These are phyloP conservation scores for Drosophila tanythrix DNA, from an alignment of 2,888 invertebrate genomes.

Conservation along the genomic window DNA sequence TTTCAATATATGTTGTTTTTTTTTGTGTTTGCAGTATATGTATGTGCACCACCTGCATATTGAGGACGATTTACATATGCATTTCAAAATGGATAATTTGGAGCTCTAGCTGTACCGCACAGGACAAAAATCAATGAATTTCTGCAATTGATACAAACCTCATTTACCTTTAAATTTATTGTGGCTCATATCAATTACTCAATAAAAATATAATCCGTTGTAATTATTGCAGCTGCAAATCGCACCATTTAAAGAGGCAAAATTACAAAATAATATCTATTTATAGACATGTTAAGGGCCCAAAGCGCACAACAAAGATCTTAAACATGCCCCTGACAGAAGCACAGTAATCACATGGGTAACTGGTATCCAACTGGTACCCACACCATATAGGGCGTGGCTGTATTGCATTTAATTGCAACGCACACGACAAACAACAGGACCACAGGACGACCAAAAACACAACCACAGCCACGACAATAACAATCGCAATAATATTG, in stretches of 20 bases:
- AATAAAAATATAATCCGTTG: neutral
- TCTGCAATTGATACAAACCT: neutral
- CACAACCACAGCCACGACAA: constrained; percentile 23
- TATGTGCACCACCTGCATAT: constrained; percentile 29
- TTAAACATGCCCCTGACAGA: constrained; percentile 6
- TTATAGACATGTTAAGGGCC: neutral
- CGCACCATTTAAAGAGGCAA: neutral
- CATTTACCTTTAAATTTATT: constrained; percentile 3
- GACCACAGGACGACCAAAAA: constrained; percentile 6
- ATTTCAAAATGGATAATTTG: constrained; percentile 10
- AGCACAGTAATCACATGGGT: constrained; percentile 1
- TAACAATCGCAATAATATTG: constrained; percentile 44
- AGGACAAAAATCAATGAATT: too few species aligned
- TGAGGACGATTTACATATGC: neutral
- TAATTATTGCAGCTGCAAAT: neutral
- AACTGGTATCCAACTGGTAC: neutral
- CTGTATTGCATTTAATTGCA: constrained; percentile 50
- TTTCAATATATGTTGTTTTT: neutral
- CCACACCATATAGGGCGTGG: constrained; percentile 8
- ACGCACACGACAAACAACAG: constrained; percentile 17
- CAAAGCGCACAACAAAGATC: neutral
- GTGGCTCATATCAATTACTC: neutral
- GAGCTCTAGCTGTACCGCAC: neutral
- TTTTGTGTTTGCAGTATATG: constrained; percentile 26
- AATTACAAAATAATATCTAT: neutral